Percentiles rank a stretch among this genome's conserved stretches.
Conservation (phyloP, 2,797 vertebrate genomes). For the Bucorvus abyssinicus region DNA sequence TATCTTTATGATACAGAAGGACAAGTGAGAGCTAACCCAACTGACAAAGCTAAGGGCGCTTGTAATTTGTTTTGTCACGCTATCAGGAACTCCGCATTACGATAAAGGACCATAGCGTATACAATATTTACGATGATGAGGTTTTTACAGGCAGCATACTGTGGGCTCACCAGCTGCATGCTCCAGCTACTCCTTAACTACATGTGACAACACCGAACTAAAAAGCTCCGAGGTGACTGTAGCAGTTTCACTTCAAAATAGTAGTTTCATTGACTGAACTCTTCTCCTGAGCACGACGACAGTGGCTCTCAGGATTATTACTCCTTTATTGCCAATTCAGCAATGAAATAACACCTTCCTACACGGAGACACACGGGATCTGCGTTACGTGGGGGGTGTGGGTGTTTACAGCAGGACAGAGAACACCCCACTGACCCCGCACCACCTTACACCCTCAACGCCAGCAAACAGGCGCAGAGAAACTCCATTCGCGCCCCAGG, state of each 20-base stretch:
- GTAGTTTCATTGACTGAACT: not conserved
- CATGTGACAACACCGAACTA: not conserved
- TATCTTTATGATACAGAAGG: constrained; percentile 2
- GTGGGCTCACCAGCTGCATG: not conserved
- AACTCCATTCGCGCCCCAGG: not conserved
- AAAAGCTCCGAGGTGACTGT: constrained; percentile 6
- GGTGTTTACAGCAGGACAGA: not conserved
- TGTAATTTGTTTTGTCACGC: constrained; percentile 1
- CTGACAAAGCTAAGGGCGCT: not conserved
- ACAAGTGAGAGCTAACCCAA: constrained; percentile 25
- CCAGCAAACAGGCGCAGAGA: not conserved
- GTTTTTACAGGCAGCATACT: fast-evolving
- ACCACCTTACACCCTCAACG: not conserved
- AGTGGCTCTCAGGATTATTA: not conserved
- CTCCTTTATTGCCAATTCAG: not conserved
- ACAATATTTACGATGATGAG: not conserved
- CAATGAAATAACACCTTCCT: not conserved
- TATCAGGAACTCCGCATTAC: not conserved
- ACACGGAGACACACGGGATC: not conserved
- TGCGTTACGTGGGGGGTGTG: not conserved
- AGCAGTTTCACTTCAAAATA: not conserved
- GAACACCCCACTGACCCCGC: not conserved
- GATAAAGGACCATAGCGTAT: not conserved
- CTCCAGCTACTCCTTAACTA: constrained; percentile 22
- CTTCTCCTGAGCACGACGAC: not conserved